Base-by-base conservation (phyloP, 2,888 invertebrate genomes). In the Campaea margaritaria region DNA sequence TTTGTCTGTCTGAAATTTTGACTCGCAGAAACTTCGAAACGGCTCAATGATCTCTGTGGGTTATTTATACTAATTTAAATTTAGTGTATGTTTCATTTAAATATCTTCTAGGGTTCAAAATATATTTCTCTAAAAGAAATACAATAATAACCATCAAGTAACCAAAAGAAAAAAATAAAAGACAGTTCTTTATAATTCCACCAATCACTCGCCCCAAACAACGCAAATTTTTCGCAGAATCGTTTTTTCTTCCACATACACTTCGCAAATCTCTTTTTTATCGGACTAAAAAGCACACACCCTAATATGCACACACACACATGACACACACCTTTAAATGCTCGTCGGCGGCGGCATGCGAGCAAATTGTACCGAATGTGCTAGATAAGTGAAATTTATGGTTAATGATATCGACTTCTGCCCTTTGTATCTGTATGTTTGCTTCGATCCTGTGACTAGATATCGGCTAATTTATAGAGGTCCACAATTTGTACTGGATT, bases 311-410 rank as follows among this genome's bases (percentile, higher is more conserved):
- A 56, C 64, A 31, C 41, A 58, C 50, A 52, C 58, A 63, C 51
- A 53, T n/a, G 13, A 57, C 64, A 52, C 60, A 60, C 62, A 62
- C 57, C 21, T 38, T 36, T 12, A 59, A 34, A 58, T 56, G 61
- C 64, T 63, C 60, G 66, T 63, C 57, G 65, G 60, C 55, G 65
- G 65, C 48, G 54, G 47, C 73, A 72, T 72, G 72, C 74, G 75
- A 83, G 85, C 82, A 85, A 86, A 86, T 85, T 84, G 82, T 83
- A 76, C 81, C 78, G 75, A 87, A 83, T 81, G 83, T 82, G 74
- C 70, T 72, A 86, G 87, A 87, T 88, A 88, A 86, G 82, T 86
- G 81, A 79, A 86, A 87, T 88, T 87, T 88, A 88, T 88, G 87
- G 82, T 81, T 82, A 86, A 86, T 82, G 85, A 86, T 86, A 86